Base-by-base conservation (phyloP, 1,140 invertebrate species). In the Drosophila novamexicana region DNA sequence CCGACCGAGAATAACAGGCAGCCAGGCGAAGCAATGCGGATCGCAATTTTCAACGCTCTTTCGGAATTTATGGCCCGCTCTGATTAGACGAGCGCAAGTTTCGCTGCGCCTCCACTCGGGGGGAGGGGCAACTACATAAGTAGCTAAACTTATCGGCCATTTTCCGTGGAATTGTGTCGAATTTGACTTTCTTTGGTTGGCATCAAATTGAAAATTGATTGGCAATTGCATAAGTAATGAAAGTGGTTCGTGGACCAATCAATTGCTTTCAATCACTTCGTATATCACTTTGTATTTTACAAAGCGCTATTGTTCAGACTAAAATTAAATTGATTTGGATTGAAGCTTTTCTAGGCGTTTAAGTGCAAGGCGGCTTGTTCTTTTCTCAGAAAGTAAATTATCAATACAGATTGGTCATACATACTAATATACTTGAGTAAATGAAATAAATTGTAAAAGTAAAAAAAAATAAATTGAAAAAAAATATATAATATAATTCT, bases 161-260 rank as follows among this genome's bases (percentile, higher is more conserved):
- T 64, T 37, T 36, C 18, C 44, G 16, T 49, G 10, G 44, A 29
- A 39, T n/a, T 45, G 36, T 18, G 53, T 67, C 14, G 36, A 8
- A 44, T 49, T 52, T 18, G 37, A 42, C 4, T 49, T 40, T 67
- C 47, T 39, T 32, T 40, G n/a, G 40, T 40, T 32, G 49, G 53
- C 66, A 22, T 72, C 64, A 68, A 85, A 80, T 84, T 69, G 81
- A 85, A 85, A 88, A 90, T 78, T 88, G 69, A 90, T 90, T 90
- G 85, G 64, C 62, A 85, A 67, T 69, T 78, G 80, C 80, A 90
- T 88, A 90, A 88, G 80, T 78, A 90, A 84, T 80, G 67, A 77
- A 64, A 52, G 57, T 42, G 45, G 61, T 64, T 75, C 64, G 32
- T 44, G 34, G 37, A 18, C 75, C 67, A 47, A 68, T 67, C 67